These are phyloP conservation scores for Halichoerus grypus DNA, from an alignment of 2,113 vertebrate species.

Conservation along the genomic window DNA sequence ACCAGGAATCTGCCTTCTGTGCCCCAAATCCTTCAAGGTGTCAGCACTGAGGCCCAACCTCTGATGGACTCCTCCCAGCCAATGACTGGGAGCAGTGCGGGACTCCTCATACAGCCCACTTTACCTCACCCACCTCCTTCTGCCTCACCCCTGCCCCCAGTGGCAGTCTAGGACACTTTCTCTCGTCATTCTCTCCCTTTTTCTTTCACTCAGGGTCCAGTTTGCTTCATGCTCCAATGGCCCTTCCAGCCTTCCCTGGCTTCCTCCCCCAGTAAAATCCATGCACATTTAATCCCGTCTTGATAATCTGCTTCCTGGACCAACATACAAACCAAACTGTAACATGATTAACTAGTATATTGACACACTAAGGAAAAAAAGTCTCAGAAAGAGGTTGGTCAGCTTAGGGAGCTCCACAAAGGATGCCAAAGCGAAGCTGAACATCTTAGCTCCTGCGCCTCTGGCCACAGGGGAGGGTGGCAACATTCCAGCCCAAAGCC, in stretches of 20 bases:
- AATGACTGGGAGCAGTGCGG: not conserved
- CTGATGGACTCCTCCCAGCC: not conserved
- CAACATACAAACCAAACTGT: not conserved
- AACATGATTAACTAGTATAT: not conserved
- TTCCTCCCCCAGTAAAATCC: not conserved
- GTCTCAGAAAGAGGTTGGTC: not conserved
- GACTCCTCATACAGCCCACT: not conserved
- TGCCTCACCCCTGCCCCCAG: not conserved
- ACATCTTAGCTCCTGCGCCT: not conserved
- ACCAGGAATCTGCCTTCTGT: rapidly evolving
- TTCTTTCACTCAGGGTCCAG: not conserved
- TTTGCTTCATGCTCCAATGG: not conserved
- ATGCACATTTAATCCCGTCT: not conserved
- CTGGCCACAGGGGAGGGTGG: not conserved
- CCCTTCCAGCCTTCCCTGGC: not conserved
- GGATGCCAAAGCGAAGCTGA: not conserved
- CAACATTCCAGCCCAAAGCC: not conserved
- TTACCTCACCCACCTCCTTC: not conserved
- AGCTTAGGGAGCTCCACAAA: not conserved
- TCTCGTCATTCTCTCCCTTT: not conserved
- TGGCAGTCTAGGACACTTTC: not conserved
- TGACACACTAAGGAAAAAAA: not conserved
- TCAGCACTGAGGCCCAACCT: not conserved
- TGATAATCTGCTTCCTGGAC: not conserved
- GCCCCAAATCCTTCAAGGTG: not conserved